Percentiles rank a stretch among this genome's conserved stretches.
Evolutionary conservation across 2,797 vertebrate species (phyloP).

Genomic region (Anniella stebbinsi): DNA sequence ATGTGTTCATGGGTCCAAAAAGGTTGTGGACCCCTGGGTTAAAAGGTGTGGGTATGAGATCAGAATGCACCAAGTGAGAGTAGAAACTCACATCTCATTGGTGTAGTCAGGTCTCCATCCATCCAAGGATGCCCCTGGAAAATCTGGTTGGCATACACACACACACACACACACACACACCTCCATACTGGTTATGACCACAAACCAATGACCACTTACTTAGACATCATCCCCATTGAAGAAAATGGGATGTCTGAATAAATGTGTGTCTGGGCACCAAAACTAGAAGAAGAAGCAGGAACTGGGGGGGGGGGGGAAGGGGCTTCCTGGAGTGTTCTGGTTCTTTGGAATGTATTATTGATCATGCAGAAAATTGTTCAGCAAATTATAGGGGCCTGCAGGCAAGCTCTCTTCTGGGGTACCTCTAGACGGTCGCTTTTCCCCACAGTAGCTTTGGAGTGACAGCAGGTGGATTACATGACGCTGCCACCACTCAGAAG

Average conservation of each 20-base stretch:
- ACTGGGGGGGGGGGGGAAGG: too few species aligned
- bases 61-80: not conserved
- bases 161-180: too few species aligned
- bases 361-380: not conserved
- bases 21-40: not conserved
- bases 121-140: not conserved
- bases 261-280: not conserved
- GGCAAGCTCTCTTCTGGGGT: too few species aligned
- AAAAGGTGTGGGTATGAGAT: not conserved
- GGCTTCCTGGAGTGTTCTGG: not conserved
- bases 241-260: not conserved
- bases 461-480: too few species aligned
- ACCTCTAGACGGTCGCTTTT: too few species aligned
- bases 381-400: not conserved
- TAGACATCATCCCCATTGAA: not conserved
- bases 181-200: not conserved
- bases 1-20: too few species aligned
- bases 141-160: not conserved
- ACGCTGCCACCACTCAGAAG: too few species aligned
- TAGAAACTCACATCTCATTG: too few species aligned
- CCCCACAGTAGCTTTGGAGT: too few species aligned
- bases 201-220: not conserved
- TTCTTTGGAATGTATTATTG: not conserved
- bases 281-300: not conserved
- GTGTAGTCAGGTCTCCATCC: not conserved